Evolutionary conservation across 1,140 invertebrate species (phyloP).

Genomic region (Apis cerana): DNA sequence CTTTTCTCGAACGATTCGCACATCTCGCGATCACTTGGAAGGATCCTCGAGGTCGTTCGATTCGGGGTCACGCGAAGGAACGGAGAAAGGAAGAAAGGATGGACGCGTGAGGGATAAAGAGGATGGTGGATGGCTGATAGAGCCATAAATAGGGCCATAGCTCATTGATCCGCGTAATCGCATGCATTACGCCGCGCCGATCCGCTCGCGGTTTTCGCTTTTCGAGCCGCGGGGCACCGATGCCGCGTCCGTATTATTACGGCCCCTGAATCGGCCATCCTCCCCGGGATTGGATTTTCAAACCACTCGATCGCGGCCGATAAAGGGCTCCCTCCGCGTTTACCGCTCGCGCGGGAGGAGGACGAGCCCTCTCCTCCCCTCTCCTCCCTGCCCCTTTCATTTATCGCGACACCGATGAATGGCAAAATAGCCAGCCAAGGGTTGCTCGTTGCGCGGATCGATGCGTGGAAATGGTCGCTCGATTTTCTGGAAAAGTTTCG

Average conservation of each 20-base stretch:
- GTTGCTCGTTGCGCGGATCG: too few species aligned
- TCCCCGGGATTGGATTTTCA: background rate
- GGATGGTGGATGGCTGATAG: slow-evolving; percentile 67
- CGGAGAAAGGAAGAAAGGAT: slow-evolving; percentile 22
- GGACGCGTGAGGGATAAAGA: slow-evolving; percentile 27
- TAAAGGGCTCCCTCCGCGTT: slow-evolving; percentile 33
- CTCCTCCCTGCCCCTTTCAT: too few species aligned
- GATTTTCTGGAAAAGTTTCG: too few species aligned
- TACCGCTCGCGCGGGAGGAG: too few species aligned
- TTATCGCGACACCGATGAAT: slow-evolving; percentile 33
- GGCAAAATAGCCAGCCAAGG: slow-evolving; percentile 1
- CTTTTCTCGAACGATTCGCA: too few species aligned
- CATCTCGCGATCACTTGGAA: too few species aligned
- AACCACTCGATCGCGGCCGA: slow-evolving; percentile 40
- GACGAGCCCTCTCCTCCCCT: too few species aligned
- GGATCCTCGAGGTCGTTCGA: too few species aligned
- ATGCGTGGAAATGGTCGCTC: background rate
- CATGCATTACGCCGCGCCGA: slow-evolving; percentile 74
- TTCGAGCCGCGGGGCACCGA: slow-evolving; percentile 64
- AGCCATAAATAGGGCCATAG: slow-evolving; percentile 79
- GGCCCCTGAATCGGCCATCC: slow-evolving; percentile 2
- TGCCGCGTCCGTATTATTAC: slow-evolving; percentile 72
- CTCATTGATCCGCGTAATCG: slow-evolving; percentile 80
- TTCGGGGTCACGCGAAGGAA: slow-evolving; percentile 29
- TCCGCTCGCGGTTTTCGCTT: slow-evolving; percentile 70